Base-by-base conservation (phyloP, 2,888 invertebrate species). In the Watsonalla cultraria region DNA sequence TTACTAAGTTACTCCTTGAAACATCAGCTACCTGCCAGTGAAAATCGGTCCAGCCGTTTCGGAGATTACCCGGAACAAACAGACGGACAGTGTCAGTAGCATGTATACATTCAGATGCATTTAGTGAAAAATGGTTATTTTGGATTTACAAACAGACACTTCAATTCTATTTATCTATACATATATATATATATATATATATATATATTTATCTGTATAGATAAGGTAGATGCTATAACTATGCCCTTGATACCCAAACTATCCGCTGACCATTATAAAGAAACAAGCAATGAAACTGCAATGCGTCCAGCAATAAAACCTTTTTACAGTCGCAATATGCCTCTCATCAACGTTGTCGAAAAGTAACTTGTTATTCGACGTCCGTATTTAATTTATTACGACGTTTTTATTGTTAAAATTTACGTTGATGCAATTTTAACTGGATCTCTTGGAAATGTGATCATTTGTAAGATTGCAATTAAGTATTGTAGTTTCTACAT, bases 321-420 rank as follows among this genome's bases (percentile, higher is more conserved):
- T 61, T 77, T 86, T 88, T 81, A 88, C 74, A 76, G 72, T 78
- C 78, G 67, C 84, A 84, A 84, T 86, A 81, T 82, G 89, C 72
- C 65, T 79, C 79, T 78, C 78, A 72, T 90, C 85, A 84, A 70
- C 70, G 70, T 73, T 66, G 67, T 67, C 70, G 74, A 79, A 77
- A 80, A 78, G 76, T 81, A 75, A 79, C 80, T 79, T 82, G 80
- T 82, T 81, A 75, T 82, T 83, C 79, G 74, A 80, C 77, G 77
- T 76, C 62, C 66, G 24, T 24, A 67, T 66, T 71, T 80, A 82
- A 84, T 87, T 86, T 87, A 87, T 86, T 65, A 69, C 62, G 84
- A 85, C 84, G 24, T 24, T 78, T 87, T 86, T 85, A 87, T 76
- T 76, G 74, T 80, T 78, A 70, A 72, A 75, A 82, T 86, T 81